Evolutionary conservation across 2,113 vertebrate species (phyloP).

Genomic region (Odocoileus hemionus): DNA sequence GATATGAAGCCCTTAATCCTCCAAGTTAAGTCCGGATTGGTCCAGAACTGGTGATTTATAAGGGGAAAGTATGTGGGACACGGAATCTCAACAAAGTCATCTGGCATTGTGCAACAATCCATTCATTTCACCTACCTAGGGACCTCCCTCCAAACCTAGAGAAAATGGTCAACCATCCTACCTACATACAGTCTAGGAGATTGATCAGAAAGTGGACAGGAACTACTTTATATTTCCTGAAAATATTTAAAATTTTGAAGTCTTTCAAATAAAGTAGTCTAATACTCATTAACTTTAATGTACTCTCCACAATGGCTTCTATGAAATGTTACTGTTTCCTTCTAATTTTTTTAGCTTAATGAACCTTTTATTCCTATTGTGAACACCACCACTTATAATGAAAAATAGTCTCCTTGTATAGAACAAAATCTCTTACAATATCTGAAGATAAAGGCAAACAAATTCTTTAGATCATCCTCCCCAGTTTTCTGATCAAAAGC

Average conservation of each 20-base stretch:
- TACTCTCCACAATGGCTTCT: conserved; percentile 36
- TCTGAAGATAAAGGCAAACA: not conserved
- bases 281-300: conserved; percentile 62
- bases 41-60: not conserved
- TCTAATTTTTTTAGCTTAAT: conserved; percentile 30
- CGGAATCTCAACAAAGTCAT: not conserved
- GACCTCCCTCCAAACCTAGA: not conserved
- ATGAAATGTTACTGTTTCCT: conserved; percentile 31
- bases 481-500: not conserved
- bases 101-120: not conserved
- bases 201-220: not conserved
- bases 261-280: conserved; percentile 53
- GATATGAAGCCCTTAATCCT: not conserved
- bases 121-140: not conserved
- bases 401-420: not conserved
- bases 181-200: not conserved
- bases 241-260: conserved; percentile 40
- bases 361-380: conserved; percentile 38
- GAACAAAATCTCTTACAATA: not conserved
- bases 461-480: not conserved
- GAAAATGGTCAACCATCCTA: not conserved
- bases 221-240: conserved; percentile 1
- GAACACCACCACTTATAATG: not conserved
- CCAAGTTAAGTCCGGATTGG: not conserved
- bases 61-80: not conserved